A percentile compares a stretch with the other conserved stretches of the same genome.
These are phyloP conservation scores for Pseudomyrmex cubaensis DNA, from an alignment of 1,140 invertebrate genomes.

Conservation along the genomic window DNA sequence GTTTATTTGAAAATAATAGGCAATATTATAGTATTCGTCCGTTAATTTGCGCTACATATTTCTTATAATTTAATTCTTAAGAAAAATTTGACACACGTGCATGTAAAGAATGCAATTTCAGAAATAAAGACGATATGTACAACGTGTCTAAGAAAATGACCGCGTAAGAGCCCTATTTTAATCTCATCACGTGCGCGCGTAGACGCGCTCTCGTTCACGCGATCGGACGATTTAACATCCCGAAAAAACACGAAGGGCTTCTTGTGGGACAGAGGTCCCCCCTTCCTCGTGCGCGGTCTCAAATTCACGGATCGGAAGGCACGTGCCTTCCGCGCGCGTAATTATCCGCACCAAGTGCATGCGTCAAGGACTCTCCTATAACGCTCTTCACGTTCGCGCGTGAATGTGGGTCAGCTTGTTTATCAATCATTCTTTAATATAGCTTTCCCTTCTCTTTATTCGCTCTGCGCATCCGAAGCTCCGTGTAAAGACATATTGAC, in stretches of 20 bases:
- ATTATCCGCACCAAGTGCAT: constrained; percentile 71
- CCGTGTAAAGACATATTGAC: constrained; percentile 16
- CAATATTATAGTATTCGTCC: neutral
- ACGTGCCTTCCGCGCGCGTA: constrained; percentile 63
- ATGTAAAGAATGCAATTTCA: neutral
- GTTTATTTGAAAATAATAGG: constrained; percentile 3
- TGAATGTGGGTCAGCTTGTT: constrained; percentile 73
- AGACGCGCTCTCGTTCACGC: constrained; percentile 62
- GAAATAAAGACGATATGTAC: constrained; percentile 13
- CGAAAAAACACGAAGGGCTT: constrained; percentile 53
- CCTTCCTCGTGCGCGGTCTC: constrained; percentile 21
- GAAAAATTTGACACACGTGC: neutral
- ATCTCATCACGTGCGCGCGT: constrained; percentile 32
- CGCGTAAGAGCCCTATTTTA: constrained; percentile 49
- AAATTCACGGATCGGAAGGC: constrained; percentile 65
- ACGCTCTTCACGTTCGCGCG: constrained; percentile 58
- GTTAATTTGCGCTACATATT: neutral
- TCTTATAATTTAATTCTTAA: neutral
- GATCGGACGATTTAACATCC: constrained; percentile 59
- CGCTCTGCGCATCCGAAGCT: constrained; percentile 16
- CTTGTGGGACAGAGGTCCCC: constrained; percentile 15
- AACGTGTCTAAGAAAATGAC: constrained; percentile 46
- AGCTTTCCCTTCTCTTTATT: constrained; percentile 45
- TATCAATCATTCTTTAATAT: constrained; percentile 74
- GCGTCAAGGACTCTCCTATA: constrained; percentile 58